A percentile compares a stretch with the other conserved stretches of the same genome.
Evolutionary conservation across 1,140 invertebrate species (phyloP).

Genomic region (Cepaea nemoralis): DNA sequence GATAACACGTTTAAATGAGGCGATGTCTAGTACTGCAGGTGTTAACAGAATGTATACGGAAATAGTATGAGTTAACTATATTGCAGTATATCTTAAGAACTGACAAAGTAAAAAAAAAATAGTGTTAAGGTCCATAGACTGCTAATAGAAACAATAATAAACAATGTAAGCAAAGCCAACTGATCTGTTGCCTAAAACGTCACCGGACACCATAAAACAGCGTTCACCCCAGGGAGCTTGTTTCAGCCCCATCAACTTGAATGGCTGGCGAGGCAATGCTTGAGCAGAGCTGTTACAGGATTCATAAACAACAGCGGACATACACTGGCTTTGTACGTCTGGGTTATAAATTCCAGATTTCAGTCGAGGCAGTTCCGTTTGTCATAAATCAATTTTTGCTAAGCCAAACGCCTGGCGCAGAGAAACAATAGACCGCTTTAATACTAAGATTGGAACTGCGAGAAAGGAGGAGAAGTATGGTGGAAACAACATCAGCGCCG

Average conservation of each 20-base stretch:
- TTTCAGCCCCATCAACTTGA: slow-evolving; percentile 1
- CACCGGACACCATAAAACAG: not conserved
- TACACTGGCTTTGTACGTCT: not conserved
- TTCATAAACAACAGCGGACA: not conserved
- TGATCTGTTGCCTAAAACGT: not conserved
- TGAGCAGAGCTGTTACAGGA: not conserved
- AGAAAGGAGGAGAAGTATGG: not conserved
- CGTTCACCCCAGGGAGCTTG: not conserved
- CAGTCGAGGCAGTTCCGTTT: not conserved
- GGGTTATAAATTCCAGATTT: slow-evolving; percentile 1
- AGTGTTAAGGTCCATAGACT: too few relatives aligned
- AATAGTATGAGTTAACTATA: too few relatives aligned
- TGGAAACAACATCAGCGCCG: not conserved
- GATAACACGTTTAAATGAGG: too few relatives aligned
- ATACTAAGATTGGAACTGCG: not conserved
- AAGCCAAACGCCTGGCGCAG: not conserved
- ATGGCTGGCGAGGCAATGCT: not conserved
- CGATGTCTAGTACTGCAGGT: too few relatives aligned
- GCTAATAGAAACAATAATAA: too few relatives aligned
- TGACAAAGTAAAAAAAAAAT: too few relatives aligned
- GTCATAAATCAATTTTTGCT: not conserved
- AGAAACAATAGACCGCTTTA: not conserved
- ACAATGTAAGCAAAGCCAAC: too few relatives aligned
- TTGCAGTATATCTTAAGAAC: too few relatives aligned
- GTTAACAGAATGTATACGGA: too few relatives aligned